phyloP scores from a whole-genome alignment of 1,140 invertebrate genomes.

The Papilio polyxenes region DNA sequence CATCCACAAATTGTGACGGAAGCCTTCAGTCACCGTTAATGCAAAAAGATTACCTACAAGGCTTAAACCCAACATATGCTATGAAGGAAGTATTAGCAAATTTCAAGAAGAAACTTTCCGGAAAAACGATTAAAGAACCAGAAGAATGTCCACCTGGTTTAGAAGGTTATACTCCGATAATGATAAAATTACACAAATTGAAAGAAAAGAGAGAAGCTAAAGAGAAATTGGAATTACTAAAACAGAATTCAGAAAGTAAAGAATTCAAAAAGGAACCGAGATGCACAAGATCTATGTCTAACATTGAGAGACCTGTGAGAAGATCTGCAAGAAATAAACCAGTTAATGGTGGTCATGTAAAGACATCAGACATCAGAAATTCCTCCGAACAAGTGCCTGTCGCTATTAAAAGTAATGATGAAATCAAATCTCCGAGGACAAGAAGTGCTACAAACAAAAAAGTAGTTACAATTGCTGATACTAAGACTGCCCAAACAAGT shows the following conservation, averaged over 20 bases:
- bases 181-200: slow-evolving; percentile 77
- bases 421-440: slow-evolving; percentile 43
- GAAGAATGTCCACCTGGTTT: slow-evolving; percentile 59
- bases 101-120: slow-evolving; percentile 68
- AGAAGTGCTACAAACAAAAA: slow-evolving; percentile 39
- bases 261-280: slow-evolving; percentile 47
- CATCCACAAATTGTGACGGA: slow-evolving; percentile 61
- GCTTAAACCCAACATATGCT: slow-evolving; percentile 80
- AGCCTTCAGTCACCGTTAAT: slow-evolving; percentile 68
- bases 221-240: slow-evolving; percentile 65
- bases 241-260: slow-evolving; percentile 54
- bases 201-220: slow-evolving; percentile 73
- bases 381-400: slow-evolving; percentile 25
- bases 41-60: slow-evolving; percentile 75
- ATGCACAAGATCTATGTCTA: slow-evolving; percentile 65
- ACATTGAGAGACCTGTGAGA: slow-evolving; percentile 35
- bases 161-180: slow-evolving; percentile 81
- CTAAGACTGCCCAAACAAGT: slow-evolving; percentile 46
- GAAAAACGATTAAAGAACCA: slow-evolving; percentile 63
- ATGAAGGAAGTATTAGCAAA: slow-evolving; percentile 81
- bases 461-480: slow-evolving; percentile 35
- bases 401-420: slow-evolving; percentile 43
- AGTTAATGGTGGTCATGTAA: slow-evolving; percentile 37
- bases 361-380: slow-evolving; percentile 20
- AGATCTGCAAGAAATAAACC: slow-evolving; percentile 41